phyloP scores from a whole-genome alignment of 1,140 invertebrate genomes.

The Bombus waltoni region DNA sequence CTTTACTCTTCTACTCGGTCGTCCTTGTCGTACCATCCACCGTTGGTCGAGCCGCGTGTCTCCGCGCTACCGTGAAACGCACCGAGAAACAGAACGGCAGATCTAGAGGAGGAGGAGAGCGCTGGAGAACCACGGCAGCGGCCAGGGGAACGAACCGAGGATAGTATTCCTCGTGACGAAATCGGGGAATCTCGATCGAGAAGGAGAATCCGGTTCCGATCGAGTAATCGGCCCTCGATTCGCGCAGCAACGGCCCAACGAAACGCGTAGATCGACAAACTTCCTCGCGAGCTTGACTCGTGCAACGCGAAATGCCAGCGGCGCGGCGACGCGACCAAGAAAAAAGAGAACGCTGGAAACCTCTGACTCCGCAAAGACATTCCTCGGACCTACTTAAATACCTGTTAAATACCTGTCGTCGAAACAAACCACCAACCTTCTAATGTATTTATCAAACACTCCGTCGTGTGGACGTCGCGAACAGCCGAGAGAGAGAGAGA shows the following conservation, averaged over 20 bases:
- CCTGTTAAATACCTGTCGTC: slow-evolving; percentile 77
- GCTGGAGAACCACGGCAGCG: slow-evolving; percentile 11
- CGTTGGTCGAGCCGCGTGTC: slow-evolving; percentile 28
- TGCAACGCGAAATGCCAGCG: not conserved
- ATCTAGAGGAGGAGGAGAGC: not conserved
- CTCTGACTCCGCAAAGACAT: slow-evolving; percentile 21
- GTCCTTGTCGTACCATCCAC: slow-evolving; percentile 56
- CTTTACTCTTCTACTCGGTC: slow-evolving; percentile 70
- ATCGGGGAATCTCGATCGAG: slow-evolving; percentile 66
- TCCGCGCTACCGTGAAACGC: slow-evolving; percentile 45
- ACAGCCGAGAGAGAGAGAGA: slow-evolving; percentile 61
- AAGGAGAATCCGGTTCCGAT: slow-evolving; percentile 70
- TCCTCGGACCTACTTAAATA: slow-evolving; percentile 61
- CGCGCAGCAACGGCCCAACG: not conserved
- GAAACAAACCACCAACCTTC: slow-evolving; percentile 74
- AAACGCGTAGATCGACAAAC: slow-evolving; percentile 18
- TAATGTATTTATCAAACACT: slow-evolving; percentile 80
- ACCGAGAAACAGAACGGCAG: not conserved
- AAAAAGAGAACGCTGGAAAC: not conserved
- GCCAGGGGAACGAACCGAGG: slow-evolving; percentile 28
- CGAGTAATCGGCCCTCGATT: slow-evolving; percentile 62
- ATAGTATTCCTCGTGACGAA: slow-evolving; percentile 65
- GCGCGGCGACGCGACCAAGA: not conserved
- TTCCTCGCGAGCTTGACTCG: not conserved
- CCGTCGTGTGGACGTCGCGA: slow-evolving; percentile 48